These are phyloP conservation scores for Bombus affinis DNA, from an alignment of 1,140 invertebrate species.

Conservation along the genomic window DNA sequence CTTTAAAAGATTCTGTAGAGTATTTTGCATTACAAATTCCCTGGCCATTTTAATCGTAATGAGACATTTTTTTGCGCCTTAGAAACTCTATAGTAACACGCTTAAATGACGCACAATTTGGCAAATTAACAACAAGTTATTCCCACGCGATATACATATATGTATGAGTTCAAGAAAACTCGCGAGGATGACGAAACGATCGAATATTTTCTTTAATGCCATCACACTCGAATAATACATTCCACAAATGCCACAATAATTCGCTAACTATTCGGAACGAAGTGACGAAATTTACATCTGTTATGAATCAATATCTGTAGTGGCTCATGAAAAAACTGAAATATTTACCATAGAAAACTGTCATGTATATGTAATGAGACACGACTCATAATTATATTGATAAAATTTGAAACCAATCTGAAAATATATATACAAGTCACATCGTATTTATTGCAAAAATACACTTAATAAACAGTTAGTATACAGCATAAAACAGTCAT, in stretches of 20 bases:
- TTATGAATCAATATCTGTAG: too few species aligned
- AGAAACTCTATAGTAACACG: conserved; percentile 4
- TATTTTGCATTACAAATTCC: conserved; percentile 10
- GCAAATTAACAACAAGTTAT: conserved; percentile 16
- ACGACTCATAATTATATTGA: too few species aligned
- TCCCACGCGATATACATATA: background rate
- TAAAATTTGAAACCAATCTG: too few species aligned
- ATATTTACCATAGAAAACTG: too few species aligned
- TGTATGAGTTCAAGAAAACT: background rate
- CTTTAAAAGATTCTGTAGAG: background rate
- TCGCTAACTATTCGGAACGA: background rate
- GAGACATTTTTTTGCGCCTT: background rate
- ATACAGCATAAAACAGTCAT: too few species aligned
- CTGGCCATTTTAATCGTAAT: background rate
- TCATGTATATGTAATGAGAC: too few species aligned
- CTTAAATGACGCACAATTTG: conserved; percentile 6
- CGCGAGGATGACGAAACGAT: background rate
- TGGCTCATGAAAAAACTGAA: too few species aligned
- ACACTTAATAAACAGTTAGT: too few species aligned
- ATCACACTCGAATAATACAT: background rate
- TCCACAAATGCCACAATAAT: background rate
- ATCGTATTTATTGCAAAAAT: too few species aligned
- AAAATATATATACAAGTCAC: too few species aligned
- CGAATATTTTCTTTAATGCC: background rate
- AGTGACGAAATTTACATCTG: background rate